Percentiles rank a stretch among this genome's conserved stretches.
Conservation (phyloP, 2,797 vertebrate genomes). For the Galagoides demidoff region DNA sequence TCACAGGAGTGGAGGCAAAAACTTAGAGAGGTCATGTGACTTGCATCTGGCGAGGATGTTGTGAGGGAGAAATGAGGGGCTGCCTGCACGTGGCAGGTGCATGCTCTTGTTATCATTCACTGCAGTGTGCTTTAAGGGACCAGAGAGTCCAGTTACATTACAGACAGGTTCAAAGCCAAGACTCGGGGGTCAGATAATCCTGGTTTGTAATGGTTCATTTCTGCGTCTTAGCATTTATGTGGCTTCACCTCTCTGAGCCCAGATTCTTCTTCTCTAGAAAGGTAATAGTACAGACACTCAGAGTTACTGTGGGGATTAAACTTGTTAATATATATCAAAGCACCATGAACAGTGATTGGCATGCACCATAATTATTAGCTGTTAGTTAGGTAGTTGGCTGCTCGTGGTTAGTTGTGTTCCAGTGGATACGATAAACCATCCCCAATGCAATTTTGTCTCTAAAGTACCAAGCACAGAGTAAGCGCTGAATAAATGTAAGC, state of each 20-base stretch:
- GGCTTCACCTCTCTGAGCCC: not conserved
- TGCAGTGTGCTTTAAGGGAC: not conserved
- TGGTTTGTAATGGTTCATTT: not conserved
- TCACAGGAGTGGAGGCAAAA: not conserved
- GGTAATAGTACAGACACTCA: not conserved
- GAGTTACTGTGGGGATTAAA: not conserved
- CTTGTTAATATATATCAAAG: not conserved
- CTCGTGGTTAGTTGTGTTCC: not conserved
- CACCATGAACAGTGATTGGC: not conserved
- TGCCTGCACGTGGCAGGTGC: not conserved
- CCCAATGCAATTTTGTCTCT: not conserved
- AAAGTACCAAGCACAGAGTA: not conserved
- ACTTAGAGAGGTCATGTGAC: not conserved
- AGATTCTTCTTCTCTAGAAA: not conserved
- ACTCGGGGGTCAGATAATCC: not conserved
- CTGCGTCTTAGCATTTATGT: not conserved
- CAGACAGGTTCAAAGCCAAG: not conserved
- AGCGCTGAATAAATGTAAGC: not conserved
- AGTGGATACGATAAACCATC: not conserved
- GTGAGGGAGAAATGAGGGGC: not conserved
- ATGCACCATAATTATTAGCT: not conserved
- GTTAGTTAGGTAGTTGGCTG: not conserved
- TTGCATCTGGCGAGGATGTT: not conserved
- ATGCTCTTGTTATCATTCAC: not conserved
- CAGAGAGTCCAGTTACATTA: not conserved